Percentiles rank a stretch among this genome's conserved stretches.
These are phyloP conservation scores for Noctua janthina DNA, from an alignment of 2,888 invertebrate species.

Conservation along the genomic window DNA sequence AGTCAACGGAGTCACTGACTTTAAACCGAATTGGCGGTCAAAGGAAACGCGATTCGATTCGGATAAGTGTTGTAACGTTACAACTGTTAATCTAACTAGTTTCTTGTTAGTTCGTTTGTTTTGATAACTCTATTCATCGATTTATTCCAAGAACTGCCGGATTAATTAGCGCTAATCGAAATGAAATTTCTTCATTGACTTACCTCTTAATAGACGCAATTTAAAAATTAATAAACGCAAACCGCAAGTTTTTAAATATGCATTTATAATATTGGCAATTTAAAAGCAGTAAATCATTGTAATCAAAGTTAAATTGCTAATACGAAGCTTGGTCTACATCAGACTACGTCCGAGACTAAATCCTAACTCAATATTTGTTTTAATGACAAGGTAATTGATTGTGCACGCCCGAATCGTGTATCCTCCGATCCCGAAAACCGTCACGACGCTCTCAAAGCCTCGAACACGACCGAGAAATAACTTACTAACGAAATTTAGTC, in stretches of 20 bases:
- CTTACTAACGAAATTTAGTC: slow-evolving; percentile 87
- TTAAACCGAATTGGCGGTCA: slow-evolving; percentile 68
- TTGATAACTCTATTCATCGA: slow-evolving; percentile 60
- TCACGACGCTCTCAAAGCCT: slow-evolving; percentile 81
- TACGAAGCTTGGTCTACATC: slow-evolving; percentile 57
- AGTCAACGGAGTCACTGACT: slow-evolving; percentile 74
- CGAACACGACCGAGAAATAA: slow-evolving; percentile 78
- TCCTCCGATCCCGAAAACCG: slow-evolving; percentile 74
- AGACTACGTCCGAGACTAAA: slow-evolving; percentile 77
- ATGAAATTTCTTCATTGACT: slow-evolving; percentile 59
- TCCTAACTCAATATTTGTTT: slow-evolving; percentile 88
- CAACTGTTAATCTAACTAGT: slow-evolving; percentile 67
- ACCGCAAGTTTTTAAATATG: slow-evolving; percentile 45
- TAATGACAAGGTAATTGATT: slow-evolving; percentile 88
- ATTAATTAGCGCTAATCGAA: slow-evolving; percentile 59
- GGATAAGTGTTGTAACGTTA: slow-evolving; percentile 67
- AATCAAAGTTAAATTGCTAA: slow-evolving; percentile 58
- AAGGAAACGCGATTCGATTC: slow-evolving; percentile 74
- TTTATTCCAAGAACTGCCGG: slow-evolving; percentile 41
- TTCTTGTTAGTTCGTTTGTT: slow-evolving; percentile 63
- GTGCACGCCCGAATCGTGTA: slow-evolving; percentile 80
- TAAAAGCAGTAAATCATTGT: slow-evolving; percentile 58
- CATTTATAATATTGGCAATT: slow-evolving; percentile 47
- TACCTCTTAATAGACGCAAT: slow-evolving; percentile 49
- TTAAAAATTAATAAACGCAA: slow-evolving; percentile 33